phyloP scores from a whole-genome alignment of 2,888 invertebrate species.

The Ophion ellenae region DNA sequence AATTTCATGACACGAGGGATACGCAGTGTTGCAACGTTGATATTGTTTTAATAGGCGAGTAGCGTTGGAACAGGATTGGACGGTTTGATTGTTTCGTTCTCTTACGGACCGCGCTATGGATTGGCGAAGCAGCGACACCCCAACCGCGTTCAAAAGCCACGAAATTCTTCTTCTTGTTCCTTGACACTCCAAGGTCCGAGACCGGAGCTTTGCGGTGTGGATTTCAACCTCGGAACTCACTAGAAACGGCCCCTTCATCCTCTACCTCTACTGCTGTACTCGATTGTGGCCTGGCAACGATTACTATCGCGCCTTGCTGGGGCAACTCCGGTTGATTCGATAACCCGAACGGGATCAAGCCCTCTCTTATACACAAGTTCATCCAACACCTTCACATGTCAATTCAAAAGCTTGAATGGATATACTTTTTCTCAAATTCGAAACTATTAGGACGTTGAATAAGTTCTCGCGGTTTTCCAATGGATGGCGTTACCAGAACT shows the following conservation, averaged over 20 bases:
- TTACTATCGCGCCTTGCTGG: constrained; percentile 35
- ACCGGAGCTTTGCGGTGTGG: constrained; percentile 56
- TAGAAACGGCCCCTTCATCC: constrained; percentile 10
- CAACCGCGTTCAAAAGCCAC: constrained; percentile 15
- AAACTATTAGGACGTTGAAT: too few relatives aligned
- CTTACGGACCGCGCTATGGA: constrained; percentile 2
- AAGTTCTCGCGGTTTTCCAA: too few relatives aligned
- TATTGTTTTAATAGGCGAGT: background rate
- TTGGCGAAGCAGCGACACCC: constrained; percentile 27
- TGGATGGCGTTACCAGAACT: too few relatives aligned
- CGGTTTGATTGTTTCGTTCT: constrained; percentile 21
- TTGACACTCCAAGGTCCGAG: constrained; percentile 45
- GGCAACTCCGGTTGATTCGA: constrained; percentile 5
- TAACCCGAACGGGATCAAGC: constrained; percentile 13
- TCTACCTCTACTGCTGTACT: background rate
- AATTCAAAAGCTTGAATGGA: too few relatives aligned
- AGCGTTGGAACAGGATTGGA: background rate
- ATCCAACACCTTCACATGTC: too few relatives aligned
- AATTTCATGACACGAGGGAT: too few relatives aligned
- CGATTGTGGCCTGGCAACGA: constrained; percentile 63
- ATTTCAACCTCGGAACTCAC: constrained; percentile 26
- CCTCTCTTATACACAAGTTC: background rate
- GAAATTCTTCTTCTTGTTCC: constrained; percentile 45
- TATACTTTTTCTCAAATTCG: too few relatives aligned
- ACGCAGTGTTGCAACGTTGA: background rate